Percentiles rank a stretch among this genome's conserved stretches.
Evolutionary conservation across 2,888 invertebrate species (phyloP).

Genomic region (Cordilura impudica): DNA sequence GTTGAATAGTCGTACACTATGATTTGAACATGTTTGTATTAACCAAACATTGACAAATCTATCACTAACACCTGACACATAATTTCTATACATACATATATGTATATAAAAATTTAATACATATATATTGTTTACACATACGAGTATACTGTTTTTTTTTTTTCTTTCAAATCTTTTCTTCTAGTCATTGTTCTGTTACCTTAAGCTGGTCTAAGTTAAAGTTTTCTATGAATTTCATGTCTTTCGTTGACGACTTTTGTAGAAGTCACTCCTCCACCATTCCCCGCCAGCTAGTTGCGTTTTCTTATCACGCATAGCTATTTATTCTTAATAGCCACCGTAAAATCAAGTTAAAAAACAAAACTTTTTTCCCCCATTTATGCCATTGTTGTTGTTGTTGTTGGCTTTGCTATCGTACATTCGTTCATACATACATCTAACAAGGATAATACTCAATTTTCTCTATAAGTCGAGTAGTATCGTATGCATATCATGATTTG

Average conservation of each 20-base stretch:
- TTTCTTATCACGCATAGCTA: conserved; percentile 74
- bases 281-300: conserved; percentile 65
- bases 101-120: not conserved
- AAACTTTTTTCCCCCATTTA: conserved; percentile 21
- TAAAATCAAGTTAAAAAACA: conserved; percentile 65
- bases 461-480: conserved; percentile 54
- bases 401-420: conserved; percentile 3
- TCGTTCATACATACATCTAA: too few species aligned
- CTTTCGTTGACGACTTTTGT: not conserved
- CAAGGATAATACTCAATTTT: conserved; percentile 56
- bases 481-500: conserved; percentile 57
- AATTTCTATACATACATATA: not conserved
- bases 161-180: not conserved
- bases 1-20: conserved; percentile 7
- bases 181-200: conserved; percentile 4
- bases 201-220: conserved; percentile 18
- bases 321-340: conserved; percentile 70
- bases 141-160: not conserved
- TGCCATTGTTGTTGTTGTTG: not conserved
- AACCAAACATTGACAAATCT: conserved; percentile 61
- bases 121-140: not conserved
- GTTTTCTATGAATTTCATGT: conserved; percentile 8
- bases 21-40: conserved; percentile 46
- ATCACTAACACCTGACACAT: conserved; percentile 62
- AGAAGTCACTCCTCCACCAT: too few species aligned